Evolutionary conservation across 2,113 vertebrate species (phyloP).

Genomic region (Esox niger): DNA sequence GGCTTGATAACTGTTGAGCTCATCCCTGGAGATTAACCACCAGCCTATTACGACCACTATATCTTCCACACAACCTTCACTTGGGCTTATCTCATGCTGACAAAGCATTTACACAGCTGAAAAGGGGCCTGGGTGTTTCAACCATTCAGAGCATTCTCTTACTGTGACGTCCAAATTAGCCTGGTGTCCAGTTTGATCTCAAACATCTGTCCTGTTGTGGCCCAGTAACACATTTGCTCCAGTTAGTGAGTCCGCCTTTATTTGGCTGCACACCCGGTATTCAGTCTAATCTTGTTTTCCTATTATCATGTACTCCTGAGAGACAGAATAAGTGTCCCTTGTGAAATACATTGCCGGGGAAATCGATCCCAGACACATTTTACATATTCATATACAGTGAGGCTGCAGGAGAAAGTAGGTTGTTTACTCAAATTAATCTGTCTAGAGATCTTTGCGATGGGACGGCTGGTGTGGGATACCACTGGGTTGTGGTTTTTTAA

Average conservation of each 20-base stretch:
- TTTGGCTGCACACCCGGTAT: neutral
- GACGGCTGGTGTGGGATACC: conserved; percentile 43
- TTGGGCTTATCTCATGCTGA: conserved; percentile 33
- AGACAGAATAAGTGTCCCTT: neutral
- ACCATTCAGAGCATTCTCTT: conserved; percentile 59
- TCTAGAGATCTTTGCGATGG: conserved; percentile 31
- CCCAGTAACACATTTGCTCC: conserved; percentile 21
- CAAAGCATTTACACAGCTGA: conserved; percentile 51
- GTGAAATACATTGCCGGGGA: neutral
- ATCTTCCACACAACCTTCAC: conserved; percentile 26
- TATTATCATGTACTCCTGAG: neutral
- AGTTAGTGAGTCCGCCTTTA: conserved; percentile 9
- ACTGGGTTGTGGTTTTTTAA: conserved; percentile 66
- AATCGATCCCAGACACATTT: conserved; percentile 16
- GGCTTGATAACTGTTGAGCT: too few species aligned
- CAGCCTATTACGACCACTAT: conserved; percentile 16
- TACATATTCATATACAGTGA: conserved; percentile 18
- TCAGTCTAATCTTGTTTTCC: too few species aligned
- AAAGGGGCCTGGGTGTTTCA: conserved; percentile 55
- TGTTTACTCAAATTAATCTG: conserved; percentile 50
- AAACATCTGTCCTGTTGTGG: conserved; percentile 57
- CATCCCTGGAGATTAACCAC: conserved; percentile 11
- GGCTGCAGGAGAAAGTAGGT: conserved; percentile 35
- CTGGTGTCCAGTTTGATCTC: conserved; percentile 42
- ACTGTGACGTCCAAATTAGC: conserved; percentile 54